A percentile compares a stretch with the other conserved stretches of the same genome.
Evolutionary conservation across 2,113 vertebrate species (phyloP).

Genomic region (Platycercus adscitus): DNA sequence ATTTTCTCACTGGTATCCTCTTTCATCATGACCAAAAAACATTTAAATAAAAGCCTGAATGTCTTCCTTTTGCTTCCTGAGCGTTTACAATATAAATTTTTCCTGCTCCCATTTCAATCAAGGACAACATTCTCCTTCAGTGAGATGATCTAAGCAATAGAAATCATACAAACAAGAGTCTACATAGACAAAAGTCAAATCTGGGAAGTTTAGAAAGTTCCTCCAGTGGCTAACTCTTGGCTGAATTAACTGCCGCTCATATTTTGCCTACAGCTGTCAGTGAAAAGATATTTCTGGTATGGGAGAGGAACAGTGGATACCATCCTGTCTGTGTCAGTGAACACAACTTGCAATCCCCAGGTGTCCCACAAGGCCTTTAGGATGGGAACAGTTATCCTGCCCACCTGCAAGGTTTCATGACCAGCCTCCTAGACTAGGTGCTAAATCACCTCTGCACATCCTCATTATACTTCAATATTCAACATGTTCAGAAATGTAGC

Average conservation of each 20-base stretch:
- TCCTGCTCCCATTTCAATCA: background rate
- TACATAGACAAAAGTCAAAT: background rate
- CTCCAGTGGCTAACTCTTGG: background rate
- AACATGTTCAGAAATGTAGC: background rate
- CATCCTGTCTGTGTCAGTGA: background rate
- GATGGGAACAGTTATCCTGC: background rate
- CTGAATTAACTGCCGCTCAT: background rate
- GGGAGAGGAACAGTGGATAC: background rate
- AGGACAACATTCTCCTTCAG: background rate
- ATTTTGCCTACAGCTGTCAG: background rate
- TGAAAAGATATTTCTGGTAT: background rate
- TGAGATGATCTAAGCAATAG: background rate
- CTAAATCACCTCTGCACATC: background rate
- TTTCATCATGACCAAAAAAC: background rate
- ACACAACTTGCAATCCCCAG: background rate
- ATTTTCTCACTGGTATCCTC: background rate
- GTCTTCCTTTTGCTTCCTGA: background rate
- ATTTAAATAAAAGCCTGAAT: background rate
- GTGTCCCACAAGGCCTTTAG: background rate
- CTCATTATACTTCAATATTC: background rate
- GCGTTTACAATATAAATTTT: background rate
- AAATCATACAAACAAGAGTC: background rate
- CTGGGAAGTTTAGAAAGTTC: background rate
- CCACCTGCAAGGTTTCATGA: background rate
- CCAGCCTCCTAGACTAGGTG: background rate